Conservation (phyloP, 2,113 vertebrate species). For the Brachyistius frenatus region DNA sequence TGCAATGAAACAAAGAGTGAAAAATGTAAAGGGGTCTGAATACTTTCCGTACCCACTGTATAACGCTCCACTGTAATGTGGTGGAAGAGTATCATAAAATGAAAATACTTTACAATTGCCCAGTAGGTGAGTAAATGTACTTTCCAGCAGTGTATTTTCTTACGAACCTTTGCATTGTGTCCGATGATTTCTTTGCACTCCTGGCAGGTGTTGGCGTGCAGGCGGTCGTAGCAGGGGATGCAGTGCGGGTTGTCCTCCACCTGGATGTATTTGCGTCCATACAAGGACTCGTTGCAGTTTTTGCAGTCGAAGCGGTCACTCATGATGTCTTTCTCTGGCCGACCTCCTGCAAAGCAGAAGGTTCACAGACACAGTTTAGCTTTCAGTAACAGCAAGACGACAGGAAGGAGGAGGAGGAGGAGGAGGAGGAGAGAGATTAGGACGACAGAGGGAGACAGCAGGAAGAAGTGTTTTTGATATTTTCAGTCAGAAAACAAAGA, state of each 20-base stretch:
- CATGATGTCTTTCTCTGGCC: slow-evolving; percentile 83
- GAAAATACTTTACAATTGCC: no score
- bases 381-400: slow-evolving; percentile 18
- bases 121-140: no score
- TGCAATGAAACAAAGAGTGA: no score
- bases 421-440: slow-evolving; percentile 27
- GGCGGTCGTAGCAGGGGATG: slow-evolving; percentile 93
- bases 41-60: no score
- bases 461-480: background rate
- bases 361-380: background rate
- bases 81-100: no score
- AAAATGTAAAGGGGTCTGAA: no score
- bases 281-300: slow-evolving; percentile 93
- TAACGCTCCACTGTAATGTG: no score
- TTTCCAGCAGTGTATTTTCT: no score
- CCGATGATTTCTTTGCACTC: slow-evolving; percentile 93
- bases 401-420: slow-evolving; percentile 6
- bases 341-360: slow-evolving; percentile 43
- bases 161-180: slow-evolving; percentile 89
- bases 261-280: slow-evolving; percentile 95
- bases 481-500: background rate
- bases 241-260: slow-evolving; percentile 91
- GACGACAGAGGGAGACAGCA: slow-evolving; percentile 10
- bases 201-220: slow-evolving; percentile 93
- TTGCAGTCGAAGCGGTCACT: slow-evolving; percentile 92